phyloP scores from a whole-genome alignment of 2,888 invertebrate species.

The Ceraclea dissimilis region DNA sequence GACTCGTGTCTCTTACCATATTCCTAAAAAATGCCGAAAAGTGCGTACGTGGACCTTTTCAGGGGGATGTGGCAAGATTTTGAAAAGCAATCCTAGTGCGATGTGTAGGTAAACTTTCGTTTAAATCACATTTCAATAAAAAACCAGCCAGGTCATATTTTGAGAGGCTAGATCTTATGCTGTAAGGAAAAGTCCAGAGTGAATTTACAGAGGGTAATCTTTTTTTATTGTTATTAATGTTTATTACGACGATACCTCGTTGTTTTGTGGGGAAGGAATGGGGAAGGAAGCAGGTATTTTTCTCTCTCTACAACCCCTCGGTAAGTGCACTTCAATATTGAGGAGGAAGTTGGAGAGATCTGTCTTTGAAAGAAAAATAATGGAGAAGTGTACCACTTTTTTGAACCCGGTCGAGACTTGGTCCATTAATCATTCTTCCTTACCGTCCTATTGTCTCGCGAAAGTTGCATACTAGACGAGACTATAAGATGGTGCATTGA shows the following conservation, averaged over 20 bases:
- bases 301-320: neutral
- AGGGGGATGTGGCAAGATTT: too few species aligned
- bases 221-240: conserved; percentile 1
- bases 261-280: neutral
- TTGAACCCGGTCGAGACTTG: neutral
- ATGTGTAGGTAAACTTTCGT: too few species aligned
- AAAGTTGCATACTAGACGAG: neutral
- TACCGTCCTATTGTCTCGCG: neutral
- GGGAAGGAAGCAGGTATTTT: neutral
- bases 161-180: too few species aligned
- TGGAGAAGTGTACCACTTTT: neutral
- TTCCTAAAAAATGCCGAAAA: too few species aligned
- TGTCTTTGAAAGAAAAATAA: neutral
- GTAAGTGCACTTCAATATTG: neutral
- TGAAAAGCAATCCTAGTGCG: too few species aligned
- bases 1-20: too few species aligned
- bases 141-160: too few species aligned
- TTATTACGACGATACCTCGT: neutral
- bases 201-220: neutral
- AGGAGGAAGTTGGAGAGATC: too few species aligned
- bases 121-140: too few species aligned
- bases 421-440: neutral
- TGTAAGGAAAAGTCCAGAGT: too few species aligned
- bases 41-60: too few species aligned
- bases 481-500: too few species aligned